Percentiles rank a stretch among this genome's conserved stretches.
Evolutionary conservation across 2,888 invertebrate genomes (phyloP).

Genomic region (Drymonia ruficornis): DNA sequence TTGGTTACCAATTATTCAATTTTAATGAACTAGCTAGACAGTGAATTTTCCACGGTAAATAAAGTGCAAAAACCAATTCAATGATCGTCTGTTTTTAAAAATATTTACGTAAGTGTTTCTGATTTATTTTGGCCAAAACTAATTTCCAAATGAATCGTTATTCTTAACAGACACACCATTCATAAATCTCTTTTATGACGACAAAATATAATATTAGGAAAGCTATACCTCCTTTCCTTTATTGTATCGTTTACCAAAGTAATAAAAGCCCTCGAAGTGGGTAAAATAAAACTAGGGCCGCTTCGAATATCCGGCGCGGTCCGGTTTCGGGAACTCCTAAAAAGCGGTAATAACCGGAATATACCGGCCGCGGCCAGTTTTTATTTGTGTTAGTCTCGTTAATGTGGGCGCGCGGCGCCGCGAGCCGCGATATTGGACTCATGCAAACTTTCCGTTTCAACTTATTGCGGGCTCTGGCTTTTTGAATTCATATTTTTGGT

Average conservation of each 20-base stretch:
- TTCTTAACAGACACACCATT: neutral
- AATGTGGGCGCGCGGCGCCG: conserved; percentile 15
- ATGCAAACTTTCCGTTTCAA: conserved; percentile 32
- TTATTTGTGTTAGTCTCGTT: conserved; percentile 38
- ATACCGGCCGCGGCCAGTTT: conserved; percentile 33
- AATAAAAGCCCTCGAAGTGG: conserved; percentile 4
- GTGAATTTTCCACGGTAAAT: too few relatives aligned
- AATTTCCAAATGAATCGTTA: neutral
- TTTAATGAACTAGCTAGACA: too few relatives aligned
- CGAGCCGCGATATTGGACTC: conserved; percentile 26
- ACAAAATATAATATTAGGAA: neutral
- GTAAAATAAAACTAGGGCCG: conserved; percentile 4
- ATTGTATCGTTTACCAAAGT: neutral
- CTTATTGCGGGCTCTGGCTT: conserved; percentile 23
- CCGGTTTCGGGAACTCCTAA: conserved; percentile 25
- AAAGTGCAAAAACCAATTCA: too few relatives aligned
- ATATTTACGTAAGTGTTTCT: neutral
- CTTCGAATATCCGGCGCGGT: conserved; percentile 2
- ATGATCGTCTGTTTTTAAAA: neutral
- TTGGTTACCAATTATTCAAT: too few relatives aligned
- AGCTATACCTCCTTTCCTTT: neutral
- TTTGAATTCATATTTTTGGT: conserved; percentile 19
- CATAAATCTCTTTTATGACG: neutral
- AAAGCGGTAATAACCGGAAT: conserved; percentile 37
- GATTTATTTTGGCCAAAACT: neutral